Conservation (phyloP, 53 echinoderm and acorn worm species). For the Holothuria scabra region DNA sequence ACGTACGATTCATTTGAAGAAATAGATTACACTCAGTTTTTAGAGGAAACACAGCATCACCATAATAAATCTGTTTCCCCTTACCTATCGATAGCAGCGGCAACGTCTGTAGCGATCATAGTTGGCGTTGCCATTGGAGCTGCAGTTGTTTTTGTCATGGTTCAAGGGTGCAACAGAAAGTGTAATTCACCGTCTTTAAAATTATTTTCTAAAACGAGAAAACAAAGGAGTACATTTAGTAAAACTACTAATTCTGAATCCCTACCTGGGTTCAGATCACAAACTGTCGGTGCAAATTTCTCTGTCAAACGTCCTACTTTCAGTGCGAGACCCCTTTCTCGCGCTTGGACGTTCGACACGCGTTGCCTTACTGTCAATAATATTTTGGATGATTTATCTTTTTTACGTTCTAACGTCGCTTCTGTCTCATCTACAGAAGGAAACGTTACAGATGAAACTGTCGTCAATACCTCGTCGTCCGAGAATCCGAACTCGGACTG, state of each 20-base stretch:
- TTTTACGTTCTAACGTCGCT: background rate
- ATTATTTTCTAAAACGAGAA: background rate
- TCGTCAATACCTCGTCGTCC: constrained; percentile 9
- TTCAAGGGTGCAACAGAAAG: background rate
- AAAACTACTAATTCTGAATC: background rate
- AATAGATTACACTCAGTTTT: background rate
- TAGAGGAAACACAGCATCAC: background rate
- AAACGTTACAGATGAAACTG: constrained; percentile 25
- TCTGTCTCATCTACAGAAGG: background rate
- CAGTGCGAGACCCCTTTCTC: constrained; percentile 11
- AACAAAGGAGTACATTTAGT: background rate
- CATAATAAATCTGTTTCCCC: background rate
- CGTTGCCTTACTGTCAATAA: background rate
- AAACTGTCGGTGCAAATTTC: background rate
- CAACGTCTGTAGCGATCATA: background rate
- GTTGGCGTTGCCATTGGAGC: background rate
- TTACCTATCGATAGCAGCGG: background rate
- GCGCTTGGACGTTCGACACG: constrained; percentile 31
- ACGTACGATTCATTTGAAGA: constrained; percentile 5
- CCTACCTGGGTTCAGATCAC: background rate
- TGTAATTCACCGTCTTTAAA: background rate
- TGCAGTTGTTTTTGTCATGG: background rate
- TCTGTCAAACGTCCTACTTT: constrained; percentile 1
- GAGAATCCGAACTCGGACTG: constrained; percentile 8
- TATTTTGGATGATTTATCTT: constrained; percentile 30